phyloP scores from a whole-genome alignment of 1,140 invertebrate species.

The Homalodisca vitripennis region DNA sequence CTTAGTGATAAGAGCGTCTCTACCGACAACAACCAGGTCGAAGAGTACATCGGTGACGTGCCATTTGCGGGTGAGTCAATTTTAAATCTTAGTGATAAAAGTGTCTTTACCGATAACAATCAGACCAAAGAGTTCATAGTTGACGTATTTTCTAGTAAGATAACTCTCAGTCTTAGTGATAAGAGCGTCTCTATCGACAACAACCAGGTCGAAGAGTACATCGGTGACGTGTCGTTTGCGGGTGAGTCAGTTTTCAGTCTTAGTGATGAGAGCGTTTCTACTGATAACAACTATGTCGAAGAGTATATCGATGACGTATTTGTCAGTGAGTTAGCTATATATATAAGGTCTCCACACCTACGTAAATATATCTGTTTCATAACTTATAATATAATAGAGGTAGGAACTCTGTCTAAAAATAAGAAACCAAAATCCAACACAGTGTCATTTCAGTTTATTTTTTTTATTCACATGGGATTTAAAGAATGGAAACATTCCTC shows the following conservation, averaged over 20 bases:
- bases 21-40: slow-evolving; percentile 78
- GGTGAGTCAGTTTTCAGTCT: slow-evolving; percentile 76
- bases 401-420: too few relatives aligned
- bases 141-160: too few relatives aligned
- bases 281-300: slow-evolving; percentile 80
- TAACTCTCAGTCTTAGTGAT: slow-evolving; percentile 68
- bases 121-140: slow-evolving; percentile 81
- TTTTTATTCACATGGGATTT: too few relatives aligned
- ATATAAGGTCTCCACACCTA: too few relatives aligned
- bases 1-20: slow-evolving; percentile 75
- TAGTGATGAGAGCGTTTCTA: slow-evolving; percentile 75
- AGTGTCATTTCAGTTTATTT: too few relatives aligned
- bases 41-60: slow-evolving; percentile 80
- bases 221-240: slow-evolving; percentile 82
- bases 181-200: slow-evolving; percentile 79
- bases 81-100: slow-evolving; percentile 66
- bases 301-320: slow-evolving; percentile 82
- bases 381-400: too few relatives aligned
- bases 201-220: slow-evolving; percentile 81
- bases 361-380: too few relatives aligned
- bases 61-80: slow-evolving; percentile 78
- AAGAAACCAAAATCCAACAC: too few relatives aligned
- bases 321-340: too few relatives aligned
- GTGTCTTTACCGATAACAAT: slow-evolving; percentile 78
- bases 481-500: too few relatives aligned